phyloP scores from a whole-genome alignment of 37 sponge, comb jelly and placozoan genomes.

The Dysidea cf. avara region DNA sequence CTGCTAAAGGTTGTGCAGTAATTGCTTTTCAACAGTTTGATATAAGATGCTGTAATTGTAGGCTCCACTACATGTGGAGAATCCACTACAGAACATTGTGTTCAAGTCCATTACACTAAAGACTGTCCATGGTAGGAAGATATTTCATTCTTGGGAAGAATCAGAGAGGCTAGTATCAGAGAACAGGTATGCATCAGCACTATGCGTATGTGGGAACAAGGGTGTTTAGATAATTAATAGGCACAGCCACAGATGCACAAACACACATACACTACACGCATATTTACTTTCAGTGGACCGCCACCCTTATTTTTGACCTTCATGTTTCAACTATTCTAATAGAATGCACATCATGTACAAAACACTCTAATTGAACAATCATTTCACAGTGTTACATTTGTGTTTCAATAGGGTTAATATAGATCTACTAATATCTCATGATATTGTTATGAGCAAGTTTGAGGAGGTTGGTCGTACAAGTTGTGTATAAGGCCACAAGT shows the following conservation, averaged over 20 bases:
- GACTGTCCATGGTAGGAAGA: conserved; percentile 87
- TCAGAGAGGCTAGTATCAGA: conserved; percentile 55
- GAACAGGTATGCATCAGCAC: conserved; percentile 44
- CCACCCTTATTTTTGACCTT: neutral
- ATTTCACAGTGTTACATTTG: too few species aligned
- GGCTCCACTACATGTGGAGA: conserved; percentile 76
- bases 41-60: neutral
- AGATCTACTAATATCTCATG: conserved; percentile 60
- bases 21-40: neutral
- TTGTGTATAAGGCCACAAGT: too few species aligned
- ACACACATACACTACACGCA: neutral
- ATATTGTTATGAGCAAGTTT: conserved; percentile 73
- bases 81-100: conserved; percentile 64
- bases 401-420: conserved; percentile 36
- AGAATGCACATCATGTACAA: too few species aligned
- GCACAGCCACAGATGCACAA: too few species aligned
- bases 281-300: neutral
- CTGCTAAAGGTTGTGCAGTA: conserved; percentile 58
- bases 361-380: too few species aligned
- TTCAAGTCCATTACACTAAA: conserved; percentile 79
- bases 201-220: too few species aligned
- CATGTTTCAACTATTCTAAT: too few species aligned
- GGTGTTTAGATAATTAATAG: too few species aligned
- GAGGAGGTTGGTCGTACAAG: conserved; percentile 72
- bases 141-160: conserved; percentile 86